Conservation (phyloP, 2,797 vertebrate genomes). For the Uromys caudimaculatus region DNA sequence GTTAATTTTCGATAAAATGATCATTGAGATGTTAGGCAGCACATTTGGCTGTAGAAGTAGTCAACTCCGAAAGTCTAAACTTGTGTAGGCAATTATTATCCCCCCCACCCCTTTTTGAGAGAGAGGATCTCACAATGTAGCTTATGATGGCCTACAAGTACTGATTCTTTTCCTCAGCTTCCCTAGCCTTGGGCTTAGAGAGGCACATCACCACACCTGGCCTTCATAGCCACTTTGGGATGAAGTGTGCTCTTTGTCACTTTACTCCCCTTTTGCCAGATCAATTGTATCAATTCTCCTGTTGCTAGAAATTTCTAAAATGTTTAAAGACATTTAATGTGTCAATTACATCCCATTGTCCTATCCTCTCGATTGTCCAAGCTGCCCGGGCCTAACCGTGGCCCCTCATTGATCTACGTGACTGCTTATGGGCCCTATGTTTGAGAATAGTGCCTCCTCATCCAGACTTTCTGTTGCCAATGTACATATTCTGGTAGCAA, state of each 20-base stretch:
- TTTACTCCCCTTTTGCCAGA: not conserved
- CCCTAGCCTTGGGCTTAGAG: not conserved
- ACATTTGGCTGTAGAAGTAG: conserved; percentile 10
- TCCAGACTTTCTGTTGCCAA: not conserved
- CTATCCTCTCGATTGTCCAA: not conserved
- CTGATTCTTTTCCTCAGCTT: not conserved
- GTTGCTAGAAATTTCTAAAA: not conserved
- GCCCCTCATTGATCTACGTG: not conserved
- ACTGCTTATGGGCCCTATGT: not conserved
- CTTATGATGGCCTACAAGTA: too few species aligned
- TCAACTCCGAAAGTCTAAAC: not conserved
- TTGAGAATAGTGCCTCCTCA: not conserved
- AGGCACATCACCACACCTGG: not conserved
- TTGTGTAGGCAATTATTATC: not conserved
- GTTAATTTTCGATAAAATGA: not conserved
- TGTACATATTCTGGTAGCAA: not conserved
- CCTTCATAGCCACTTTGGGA: not conserved
- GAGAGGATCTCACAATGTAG: not conserved
- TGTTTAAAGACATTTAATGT: not conserved
- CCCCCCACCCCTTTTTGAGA: not conserved
- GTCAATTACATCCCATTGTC: not conserved
- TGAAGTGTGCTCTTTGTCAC: not conserved
- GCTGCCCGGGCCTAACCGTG: not conserved
- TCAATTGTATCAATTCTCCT: not conserved
- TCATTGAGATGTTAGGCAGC: conserved; percentile 18